Percentiles rank a stretch among this genome's conserved stretches.
phyloP scores from a whole-genome alignment of 2,797 vertebrate genomes.

The Rhinoraja longicauda region DNA sequence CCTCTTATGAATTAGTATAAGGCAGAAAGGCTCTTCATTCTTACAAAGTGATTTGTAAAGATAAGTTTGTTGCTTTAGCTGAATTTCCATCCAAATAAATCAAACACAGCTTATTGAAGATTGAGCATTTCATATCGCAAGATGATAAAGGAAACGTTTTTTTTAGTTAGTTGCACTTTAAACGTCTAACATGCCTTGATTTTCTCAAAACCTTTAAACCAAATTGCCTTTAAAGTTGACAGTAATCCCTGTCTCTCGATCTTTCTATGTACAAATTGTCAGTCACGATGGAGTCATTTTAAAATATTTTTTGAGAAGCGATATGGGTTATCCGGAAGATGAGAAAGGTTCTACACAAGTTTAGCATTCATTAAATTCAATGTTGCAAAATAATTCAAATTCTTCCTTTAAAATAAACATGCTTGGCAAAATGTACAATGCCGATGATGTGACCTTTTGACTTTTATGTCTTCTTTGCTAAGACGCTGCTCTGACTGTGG shows the following conservation, averaged over 20 bases:
- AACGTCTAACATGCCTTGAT: not conserved
- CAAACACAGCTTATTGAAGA: not conserved
- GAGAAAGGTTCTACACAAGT: not conserved
- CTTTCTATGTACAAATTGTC: not conserved
- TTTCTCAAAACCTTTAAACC: too few species aligned
- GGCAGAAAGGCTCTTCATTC: not conserved
- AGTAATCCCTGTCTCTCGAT: not conserved
- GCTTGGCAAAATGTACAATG: not conserved
- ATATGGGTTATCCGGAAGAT: not conserved
- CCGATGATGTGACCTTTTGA: not conserved
- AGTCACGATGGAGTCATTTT: not conserved
- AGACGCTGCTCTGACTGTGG: conserved; percentile 43
- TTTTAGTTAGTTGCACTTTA: not conserved
- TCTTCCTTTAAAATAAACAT: not conserved
- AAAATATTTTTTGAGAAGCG: not conserved
- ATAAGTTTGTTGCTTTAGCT: not conserved
- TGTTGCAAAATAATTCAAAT: not conserved
- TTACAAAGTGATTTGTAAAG: not conserved
- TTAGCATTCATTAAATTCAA: not conserved
- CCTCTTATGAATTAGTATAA: too few species aligned
- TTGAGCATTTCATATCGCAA: not conserved
- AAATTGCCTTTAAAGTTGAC: not conserved
- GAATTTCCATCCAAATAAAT: not conserved
- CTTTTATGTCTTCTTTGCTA: not conserved
- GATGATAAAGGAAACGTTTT: not conserved